A percentile compares a stretch with the other conserved stretches of the same genome.
Evolutionary conservation across 2,888 invertebrate species (phyloP).

Genomic region (Dendrolimus pini): DNA sequence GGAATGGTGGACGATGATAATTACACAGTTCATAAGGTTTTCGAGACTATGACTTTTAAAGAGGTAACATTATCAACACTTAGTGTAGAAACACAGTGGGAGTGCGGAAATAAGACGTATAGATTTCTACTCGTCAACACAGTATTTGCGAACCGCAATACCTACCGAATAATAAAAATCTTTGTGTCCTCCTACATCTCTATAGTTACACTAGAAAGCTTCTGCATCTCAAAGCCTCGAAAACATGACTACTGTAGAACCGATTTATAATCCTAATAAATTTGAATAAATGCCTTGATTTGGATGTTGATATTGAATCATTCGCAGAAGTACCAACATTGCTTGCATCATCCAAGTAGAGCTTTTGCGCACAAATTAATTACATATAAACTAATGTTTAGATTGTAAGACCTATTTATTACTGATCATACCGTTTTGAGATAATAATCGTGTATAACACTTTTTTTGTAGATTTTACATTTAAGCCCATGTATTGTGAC

Average conservation of each 20-base stretch:
- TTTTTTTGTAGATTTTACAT: conserved; percentile 69
- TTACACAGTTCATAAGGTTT: no score
- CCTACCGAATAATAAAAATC: no score
- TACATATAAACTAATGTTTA: conserved; percentile 27
- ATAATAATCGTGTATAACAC: conserved; percentile 68
- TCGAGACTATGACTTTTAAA: no score
- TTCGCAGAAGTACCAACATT: conserved; percentile 26
- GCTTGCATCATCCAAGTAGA: conserved; percentile 63
- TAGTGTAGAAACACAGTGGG: no score
- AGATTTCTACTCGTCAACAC: no score
- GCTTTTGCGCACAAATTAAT: conserved; percentile 70
- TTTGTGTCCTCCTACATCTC: no score
- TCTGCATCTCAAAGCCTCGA: no score
- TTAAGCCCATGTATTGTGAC: conserved; percentile 44
- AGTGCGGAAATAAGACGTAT: no score
- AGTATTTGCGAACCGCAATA: no score
- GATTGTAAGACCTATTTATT: conserved; percentile 58
- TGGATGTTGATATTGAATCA: conserved; percentile 9
- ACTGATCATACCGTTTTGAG: conserved; percentile 61
- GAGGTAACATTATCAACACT: no score
- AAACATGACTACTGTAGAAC: conserved; percentile 11
- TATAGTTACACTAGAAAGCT: no score
- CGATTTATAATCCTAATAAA: conserved; percentile 11
- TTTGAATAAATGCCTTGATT: conserved; percentile 6
- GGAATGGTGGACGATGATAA: no score